Base-by-base conservation (phyloP, 2,797 vertebrate genomes). In the Serranus cabrilla region DNA sequence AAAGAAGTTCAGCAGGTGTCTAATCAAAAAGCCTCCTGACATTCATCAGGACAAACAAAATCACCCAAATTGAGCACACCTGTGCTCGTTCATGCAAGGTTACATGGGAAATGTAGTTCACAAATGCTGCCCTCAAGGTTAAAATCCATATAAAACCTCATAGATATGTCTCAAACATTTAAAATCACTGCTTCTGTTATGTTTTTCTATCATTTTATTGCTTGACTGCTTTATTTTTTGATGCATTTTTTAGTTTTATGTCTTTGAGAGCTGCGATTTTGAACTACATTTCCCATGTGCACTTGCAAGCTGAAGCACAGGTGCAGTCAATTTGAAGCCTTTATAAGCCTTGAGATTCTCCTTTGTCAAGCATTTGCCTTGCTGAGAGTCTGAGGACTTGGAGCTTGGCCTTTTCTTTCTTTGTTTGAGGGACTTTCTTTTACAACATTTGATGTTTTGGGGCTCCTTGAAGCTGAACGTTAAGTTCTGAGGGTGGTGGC, bases 251-350 rank as follows among this genome's bases (percentile, higher is more conserved):
- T 7, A 11, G 2, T 40, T 52, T 11, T 5, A 20, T 12, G 25
- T 11, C 23, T 54, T 43, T 6, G 18, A n/a, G 16, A 37, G 12
- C 37, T 56, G 8, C 11, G 17, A 1, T 23, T 8, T 13, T 4
- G 39, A 21, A 68, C 47, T 25, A 65, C 73, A 65, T 65, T 80
- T 80, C 70, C 71, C 66, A 71, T 23, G 65, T n/a, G 57, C 1
- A 7, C 61, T 54, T 71, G 74, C 54, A 43, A 31, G 55, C 17
- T 45, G 23, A 31, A 7, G n/a, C 52, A 12, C 78, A 66, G 65
- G 56, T 74, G 66, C 6, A 20, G 6, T 62, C 49, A 2, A 5
- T 57, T 31, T 49, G 40, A 37, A 1, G 20, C 80, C 65, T 59
- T 63, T 54, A 63, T 50, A 39, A 59, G 21, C 16, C 20, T 13